These are phyloP conservation scores for Morelia viridis DNA, from an alignment of 2,797 vertebrate species.

Conservation along the genomic window DNA sequence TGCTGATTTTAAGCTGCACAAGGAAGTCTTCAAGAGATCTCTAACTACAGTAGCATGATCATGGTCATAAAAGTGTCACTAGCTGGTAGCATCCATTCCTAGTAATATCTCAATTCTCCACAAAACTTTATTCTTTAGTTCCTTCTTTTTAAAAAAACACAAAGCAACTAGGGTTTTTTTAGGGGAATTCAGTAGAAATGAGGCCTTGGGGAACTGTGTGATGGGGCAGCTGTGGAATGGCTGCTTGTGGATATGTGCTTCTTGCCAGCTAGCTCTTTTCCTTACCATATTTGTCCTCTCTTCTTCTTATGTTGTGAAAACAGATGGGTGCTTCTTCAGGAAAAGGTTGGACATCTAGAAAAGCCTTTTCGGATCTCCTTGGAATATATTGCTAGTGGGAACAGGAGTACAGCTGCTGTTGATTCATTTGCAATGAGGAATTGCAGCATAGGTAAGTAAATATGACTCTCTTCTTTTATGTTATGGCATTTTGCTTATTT, in stretches of 20 bases:
- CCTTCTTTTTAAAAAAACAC: slow-evolving; percentile 10
- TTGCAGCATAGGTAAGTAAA: slow-evolving; percentile 80
- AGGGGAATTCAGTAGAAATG: background rate
- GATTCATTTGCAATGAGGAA: slow-evolving; percentile 80
- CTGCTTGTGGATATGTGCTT: background rate
- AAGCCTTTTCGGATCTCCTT: slow-evolving; percentile 77
- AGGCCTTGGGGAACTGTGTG: background rate
- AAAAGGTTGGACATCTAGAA: slow-evolving; percentile 72
- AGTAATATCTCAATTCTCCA: background rate
- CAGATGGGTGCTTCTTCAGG: slow-evolving; percentile 78
- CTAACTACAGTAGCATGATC: slow-evolving; percentile 1
- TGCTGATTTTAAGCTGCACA: slow-evolving; percentile 21
- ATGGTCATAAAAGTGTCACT: slow-evolving; percentile 1
- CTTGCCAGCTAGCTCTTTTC: slow-evolving; percentile 26
- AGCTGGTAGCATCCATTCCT: slow-evolving; percentile 13
- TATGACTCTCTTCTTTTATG: background rate
- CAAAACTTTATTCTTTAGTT: slow-evolving; percentile 23
- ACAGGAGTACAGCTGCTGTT: slow-evolving; percentile 68
- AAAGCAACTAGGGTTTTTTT: background rate
- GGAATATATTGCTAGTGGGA: slow-evolving; percentile 72
- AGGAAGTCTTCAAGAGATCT: slow-evolving; percentile 22
- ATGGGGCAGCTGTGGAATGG: background rate
- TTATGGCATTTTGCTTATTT: background rate
- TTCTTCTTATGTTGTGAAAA: slow-evolving; percentile 45
- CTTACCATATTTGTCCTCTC: slow-evolving; percentile 64